Percentiles rank a stretch among this genome's conserved stretches.
phyloP scores from a whole-genome alignment of 2,797 vertebrate genomes.

The Phoebastria nigripes region DNA sequence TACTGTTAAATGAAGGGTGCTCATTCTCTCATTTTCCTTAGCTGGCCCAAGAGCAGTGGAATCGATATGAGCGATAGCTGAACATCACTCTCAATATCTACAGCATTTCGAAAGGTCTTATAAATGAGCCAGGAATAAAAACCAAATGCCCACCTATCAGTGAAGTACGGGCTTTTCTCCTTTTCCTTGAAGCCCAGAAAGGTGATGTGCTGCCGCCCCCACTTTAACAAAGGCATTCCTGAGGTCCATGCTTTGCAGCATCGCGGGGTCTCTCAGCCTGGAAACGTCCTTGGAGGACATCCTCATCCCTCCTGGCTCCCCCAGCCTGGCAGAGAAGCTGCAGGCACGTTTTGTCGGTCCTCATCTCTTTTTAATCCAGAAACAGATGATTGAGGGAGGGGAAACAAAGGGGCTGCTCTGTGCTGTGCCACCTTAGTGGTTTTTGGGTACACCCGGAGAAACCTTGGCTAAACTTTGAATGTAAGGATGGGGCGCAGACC shows the following conservation, averaged over 20 bases:
- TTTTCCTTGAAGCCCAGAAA: neutral
- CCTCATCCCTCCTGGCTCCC: accelerated
- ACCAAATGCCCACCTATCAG: neutral
- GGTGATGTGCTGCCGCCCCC: neutral
- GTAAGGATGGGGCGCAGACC: accelerated
- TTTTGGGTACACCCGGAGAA: neutral
- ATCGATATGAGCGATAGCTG: neutral
- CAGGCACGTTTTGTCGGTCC: neutral
- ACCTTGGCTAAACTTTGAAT: neutral
- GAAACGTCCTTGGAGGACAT: neutral
- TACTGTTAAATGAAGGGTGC: neutral
- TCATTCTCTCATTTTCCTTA: neutral
- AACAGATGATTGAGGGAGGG: neutral
- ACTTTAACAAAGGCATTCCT: neutral
- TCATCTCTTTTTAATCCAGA: neutral
- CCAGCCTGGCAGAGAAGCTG: neutral
- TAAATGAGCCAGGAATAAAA: neutral
- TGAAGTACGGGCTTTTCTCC: neutral
- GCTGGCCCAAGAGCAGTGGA: neutral
- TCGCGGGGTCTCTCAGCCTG: accelerated
- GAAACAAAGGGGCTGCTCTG: neutral
- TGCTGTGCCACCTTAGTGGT: accelerated
- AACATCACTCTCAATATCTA: neutral
- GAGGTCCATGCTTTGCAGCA: accelerated
- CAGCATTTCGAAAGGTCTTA: neutral